These are phyloP conservation scores for Hydropsyche betteni DNA, from an alignment of 2,888 invertebrate species.

Conservation along the genomic window DNA sequence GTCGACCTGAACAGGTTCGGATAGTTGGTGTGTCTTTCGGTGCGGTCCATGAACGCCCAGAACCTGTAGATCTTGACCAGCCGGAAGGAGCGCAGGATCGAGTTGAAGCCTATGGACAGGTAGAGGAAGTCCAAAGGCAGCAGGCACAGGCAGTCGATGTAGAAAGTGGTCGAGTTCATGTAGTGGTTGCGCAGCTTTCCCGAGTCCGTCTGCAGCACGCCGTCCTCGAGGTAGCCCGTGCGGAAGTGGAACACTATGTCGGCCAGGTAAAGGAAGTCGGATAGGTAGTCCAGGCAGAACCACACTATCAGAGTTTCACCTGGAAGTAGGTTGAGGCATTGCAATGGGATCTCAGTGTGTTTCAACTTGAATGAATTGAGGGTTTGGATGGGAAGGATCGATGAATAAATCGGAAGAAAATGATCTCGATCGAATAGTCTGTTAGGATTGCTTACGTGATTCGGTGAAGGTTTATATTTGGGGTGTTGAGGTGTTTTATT, in stretches of 20 bases:
- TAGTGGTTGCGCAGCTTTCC: constrained; percentile 94
- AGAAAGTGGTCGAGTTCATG: constrained; percentile 97
- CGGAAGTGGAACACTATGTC: constrained; percentile 98
- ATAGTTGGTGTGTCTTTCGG: constrained; percentile 98
- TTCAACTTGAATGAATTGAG: no score
- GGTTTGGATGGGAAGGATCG: no score
- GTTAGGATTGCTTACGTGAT: no score
- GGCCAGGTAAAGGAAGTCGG: constrained; percentile 94
- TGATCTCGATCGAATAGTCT: no score
- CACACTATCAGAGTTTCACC: constrained; percentile 89
- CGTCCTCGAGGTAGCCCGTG: constrained; percentile 97
- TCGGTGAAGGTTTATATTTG: no score
- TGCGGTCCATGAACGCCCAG: constrained; percentile 98
- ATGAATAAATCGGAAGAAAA: no score
- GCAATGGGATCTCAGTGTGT: no score
- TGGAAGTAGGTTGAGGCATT: constrained; percentile 57
- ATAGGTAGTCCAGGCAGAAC: constrained; percentile 97
- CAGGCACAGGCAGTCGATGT: constrained; percentile 98
- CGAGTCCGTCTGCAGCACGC: constrained; percentile 95
- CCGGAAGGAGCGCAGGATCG: constrained; percentile 93
- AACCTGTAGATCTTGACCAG: constrained; percentile 97
- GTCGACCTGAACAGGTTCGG: constrained; percentile 95
- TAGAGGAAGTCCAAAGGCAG: constrained; percentile 98
- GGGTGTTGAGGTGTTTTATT: no score
- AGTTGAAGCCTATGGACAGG: constrained; percentile 96